Evolutionary conservation across 2,888 invertebrate genomes (phyloP).

Genomic region (Orthonychiurus folsomi): DNA sequence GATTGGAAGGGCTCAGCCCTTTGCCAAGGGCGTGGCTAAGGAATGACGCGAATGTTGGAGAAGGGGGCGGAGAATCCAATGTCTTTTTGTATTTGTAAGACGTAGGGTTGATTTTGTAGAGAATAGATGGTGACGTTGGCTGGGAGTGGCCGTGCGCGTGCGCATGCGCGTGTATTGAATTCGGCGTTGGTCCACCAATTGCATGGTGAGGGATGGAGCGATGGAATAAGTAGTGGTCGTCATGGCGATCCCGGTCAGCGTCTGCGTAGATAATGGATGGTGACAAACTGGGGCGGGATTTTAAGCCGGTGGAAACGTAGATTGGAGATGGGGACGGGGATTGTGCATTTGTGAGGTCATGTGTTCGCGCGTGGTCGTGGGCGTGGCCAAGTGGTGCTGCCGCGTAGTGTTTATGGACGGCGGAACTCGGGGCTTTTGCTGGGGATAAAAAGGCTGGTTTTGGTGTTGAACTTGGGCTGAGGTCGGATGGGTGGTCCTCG

Average conservation of each 20-base stretch:
- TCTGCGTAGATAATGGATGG: conserved; percentile 16
- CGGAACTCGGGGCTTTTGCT: conserved; percentile 1
- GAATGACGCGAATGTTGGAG: conserved; percentile 1
- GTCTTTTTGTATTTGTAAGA: not conserved
- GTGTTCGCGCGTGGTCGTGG: no score
- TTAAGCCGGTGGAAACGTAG: conserved; percentile 8
- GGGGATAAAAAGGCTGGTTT: not conserved
- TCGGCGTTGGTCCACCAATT: not conserved
- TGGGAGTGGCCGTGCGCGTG: not conserved
- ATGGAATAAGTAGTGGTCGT: not conserved
- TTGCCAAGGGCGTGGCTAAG: not conserved
- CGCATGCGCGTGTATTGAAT: not conserved
- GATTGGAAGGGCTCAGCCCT: not conserved
- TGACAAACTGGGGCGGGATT: conserved; percentile 18
- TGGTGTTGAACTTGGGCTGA: not conserved
- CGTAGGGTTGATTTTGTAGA: conserved; percentile 12
- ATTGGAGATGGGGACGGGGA: conserved; percentile 7
- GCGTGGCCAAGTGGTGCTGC: conserved; percentile 3
- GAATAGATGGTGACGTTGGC: not conserved
- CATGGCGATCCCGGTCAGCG: conserved; percentile 8
- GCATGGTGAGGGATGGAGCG: not conserved
- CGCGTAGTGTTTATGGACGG: conserved; percentile 13
- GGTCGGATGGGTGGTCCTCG: conserved; percentile 11
- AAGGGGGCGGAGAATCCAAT: not conserved
- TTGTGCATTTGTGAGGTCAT: no score